Base-by-base conservation (phyloP, 2,888 invertebrate genomes). In the Crocallis elinguaria region DNA sequence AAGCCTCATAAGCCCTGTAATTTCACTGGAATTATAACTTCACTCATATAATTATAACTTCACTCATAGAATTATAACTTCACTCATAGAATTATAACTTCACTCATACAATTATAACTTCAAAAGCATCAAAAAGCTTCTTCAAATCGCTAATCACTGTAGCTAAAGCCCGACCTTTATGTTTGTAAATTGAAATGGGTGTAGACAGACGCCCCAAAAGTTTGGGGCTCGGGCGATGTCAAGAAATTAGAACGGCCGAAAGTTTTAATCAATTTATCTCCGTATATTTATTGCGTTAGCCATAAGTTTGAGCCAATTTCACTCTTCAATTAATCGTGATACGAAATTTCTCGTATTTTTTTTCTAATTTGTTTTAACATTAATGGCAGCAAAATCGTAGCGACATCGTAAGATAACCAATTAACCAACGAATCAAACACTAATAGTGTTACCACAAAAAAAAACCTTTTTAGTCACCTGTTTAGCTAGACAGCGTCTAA, bases 161-260 rank as follows among this genome's bases (percentile, higher is more conserved):
- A 21, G 16, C 37, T 21, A 21, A 25, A 5, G 5, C 50, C 13
- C 50, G 7, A 5, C 29, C 36, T 21, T 46, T 44, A 12, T 44
- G 50, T 50, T 50, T 50, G 38, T 27, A 44, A 44, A 44, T 51
- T 27, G 38, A 51, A 44, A 51, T 38, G 44, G 44, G 44, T 27
- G 44, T 21, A 51, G 50, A 44, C 33, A 44, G 50, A 39, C 21
- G 30, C 23, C 43, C 49, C 19, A 13, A 50, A 44, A 51, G 27
- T 44, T 44, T 39, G 11, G 13, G 17, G 17, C 25, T 44, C 50
- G 33, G 19, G 33, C 44, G 39, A 33, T 39, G 44, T 51, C 50
- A 44, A 51, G 50, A 44, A 44, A 51, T 51, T 52, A 45, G 43
- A 50, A 13, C n/a, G 50, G 14, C 32, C 33, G n/a, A 37, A 51